Conservation (phyloP, 1,140 invertebrate species). For the Liolophura sinensis region DNA sequence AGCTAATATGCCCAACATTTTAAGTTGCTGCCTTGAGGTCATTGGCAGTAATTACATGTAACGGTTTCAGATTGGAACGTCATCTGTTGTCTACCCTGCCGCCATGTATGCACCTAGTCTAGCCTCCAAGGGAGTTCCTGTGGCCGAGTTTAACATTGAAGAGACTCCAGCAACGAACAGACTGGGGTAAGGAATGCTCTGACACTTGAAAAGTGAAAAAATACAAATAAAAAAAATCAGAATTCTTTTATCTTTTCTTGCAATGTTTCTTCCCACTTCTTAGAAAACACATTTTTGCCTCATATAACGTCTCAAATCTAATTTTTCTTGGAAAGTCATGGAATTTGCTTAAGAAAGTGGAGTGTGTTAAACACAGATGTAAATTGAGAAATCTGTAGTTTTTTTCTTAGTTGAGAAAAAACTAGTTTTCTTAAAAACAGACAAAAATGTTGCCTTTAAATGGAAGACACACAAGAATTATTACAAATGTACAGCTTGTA, state of each 20-base stretch:
- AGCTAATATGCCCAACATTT: no score
- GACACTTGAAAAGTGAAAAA: no score
- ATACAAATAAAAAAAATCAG: constrained; percentile 16
- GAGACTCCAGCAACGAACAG: constrained; percentile 71
- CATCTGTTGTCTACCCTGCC: constrained; percentile 87
- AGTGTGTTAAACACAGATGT: no score
- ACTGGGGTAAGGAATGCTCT: constrained; percentile 67
- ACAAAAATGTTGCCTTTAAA: no score
- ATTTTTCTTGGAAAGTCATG: background rate
- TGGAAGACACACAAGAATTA: no score
- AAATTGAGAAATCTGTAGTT: no score
- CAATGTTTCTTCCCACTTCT: background rate
- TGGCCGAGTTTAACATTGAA: constrained; percentile 90
- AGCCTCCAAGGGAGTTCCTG: constrained; percentile 74
- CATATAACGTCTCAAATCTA: background rate
- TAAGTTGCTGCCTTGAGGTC: no score
- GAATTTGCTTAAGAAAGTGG: background rate
- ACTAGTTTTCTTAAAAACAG: no score
- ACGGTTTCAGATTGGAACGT: constrained; percentile 67
- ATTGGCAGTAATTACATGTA: no score
- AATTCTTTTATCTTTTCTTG: background rate
- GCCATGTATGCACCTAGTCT: constrained; percentile 87
- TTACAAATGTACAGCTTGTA: no score
- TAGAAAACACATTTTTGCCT: background rate
- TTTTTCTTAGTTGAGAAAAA: no score